Conservation (phyloP, 2,888 invertebrate species). For the Pseudoips prasinana region DNA sequence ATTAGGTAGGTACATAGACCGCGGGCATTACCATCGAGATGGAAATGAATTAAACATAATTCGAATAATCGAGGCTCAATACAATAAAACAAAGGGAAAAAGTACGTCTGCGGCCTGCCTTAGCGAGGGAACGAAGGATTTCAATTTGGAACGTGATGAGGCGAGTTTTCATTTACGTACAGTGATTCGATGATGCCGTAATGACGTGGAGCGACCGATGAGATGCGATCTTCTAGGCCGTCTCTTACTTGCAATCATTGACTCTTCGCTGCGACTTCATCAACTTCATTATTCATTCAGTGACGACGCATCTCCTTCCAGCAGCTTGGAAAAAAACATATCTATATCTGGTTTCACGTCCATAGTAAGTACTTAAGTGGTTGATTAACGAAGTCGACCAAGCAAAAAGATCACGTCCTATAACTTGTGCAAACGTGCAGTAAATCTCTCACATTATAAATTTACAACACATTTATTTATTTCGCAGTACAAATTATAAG, state of each 20-base stretch:
- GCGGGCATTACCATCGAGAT: conserved; percentile 66
- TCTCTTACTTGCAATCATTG: conserved; percentile 20
- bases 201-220: conserved; percentile 43
- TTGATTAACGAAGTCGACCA: conserved; percentile 33
- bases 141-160: conserved; percentile 82
- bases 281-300: conserved; percentile 14
- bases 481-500: conserved; percentile 61
- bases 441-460: conserved; percentile 62
- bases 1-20: conserved; percentile 48
- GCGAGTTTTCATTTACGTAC: conserved; percentile 74
- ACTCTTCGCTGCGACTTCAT: conserved; percentile 19
- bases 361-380: conserved; percentile 31
- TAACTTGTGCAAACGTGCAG: conserved; percentile 45
- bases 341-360: conserved; percentile 17
- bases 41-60: conserved; percentile 80
- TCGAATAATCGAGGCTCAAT: conserved; percentile 77
- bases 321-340: no score
- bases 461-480: conserved; percentile 61
- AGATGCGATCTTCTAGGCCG: conserved; percentile 25
- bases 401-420: conserved; percentile 36
- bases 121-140: conserved; percentile 73
- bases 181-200: conserved; percentile 53
- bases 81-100: conserved; percentile 77
- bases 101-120: conserved; percentile 64
- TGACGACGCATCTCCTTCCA: no score